Conservation (phyloP, 1,140 invertebrate genomes). For the Colletes latitarsis region DNA sequence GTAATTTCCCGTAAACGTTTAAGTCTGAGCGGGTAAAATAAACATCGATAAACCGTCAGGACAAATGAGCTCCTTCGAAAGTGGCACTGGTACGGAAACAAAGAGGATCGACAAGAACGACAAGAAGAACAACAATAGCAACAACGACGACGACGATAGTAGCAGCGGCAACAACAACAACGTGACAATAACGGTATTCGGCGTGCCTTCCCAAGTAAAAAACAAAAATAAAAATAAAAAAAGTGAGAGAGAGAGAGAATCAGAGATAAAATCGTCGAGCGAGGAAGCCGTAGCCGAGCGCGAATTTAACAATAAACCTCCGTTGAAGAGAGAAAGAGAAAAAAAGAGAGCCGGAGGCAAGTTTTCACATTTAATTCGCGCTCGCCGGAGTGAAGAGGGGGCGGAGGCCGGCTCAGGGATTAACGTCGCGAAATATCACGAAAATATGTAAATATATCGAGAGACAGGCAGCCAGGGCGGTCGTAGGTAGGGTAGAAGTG, state of each 20-base stretch:
- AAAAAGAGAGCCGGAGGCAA: conserved; percentile 59
- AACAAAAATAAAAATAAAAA: not conserved
- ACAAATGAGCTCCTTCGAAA: conserved; percentile 63
- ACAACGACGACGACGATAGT: conserved; percentile 25
- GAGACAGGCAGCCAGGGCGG: conserved; percentile 65
- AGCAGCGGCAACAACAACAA: not conserved
- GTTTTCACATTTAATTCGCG: conserved; percentile 73
- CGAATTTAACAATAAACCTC: conserved; percentile 66
- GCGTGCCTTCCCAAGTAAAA: conserved; percentile 14
- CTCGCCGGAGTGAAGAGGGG: conserved; percentile 53
- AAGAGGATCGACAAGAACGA: conserved; percentile 14
- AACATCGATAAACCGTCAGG: conserved; percentile 65
- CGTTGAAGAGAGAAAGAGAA: conserved; percentile 25
- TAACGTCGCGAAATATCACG: conserved; percentile 72
- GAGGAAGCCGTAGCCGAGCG: conserved; percentile 61
- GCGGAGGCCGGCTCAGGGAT: conserved; percentile 64
- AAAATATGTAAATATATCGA: conserved; percentile 77
- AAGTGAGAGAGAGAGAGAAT: not conserved
- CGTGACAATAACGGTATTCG: conserved; percentile 7
- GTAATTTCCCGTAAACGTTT: not conserved
- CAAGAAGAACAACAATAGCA: conserved; percentile 35
- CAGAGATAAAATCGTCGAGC: conserved; percentile 58
- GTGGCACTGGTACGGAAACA: not conserved
- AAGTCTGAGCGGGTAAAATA: conserved; percentile 49
- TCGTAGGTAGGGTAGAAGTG: conserved; percentile 59